Conservation (phyloP, 23 tunicate species). For the Trididemnum miniatum region DNA sequence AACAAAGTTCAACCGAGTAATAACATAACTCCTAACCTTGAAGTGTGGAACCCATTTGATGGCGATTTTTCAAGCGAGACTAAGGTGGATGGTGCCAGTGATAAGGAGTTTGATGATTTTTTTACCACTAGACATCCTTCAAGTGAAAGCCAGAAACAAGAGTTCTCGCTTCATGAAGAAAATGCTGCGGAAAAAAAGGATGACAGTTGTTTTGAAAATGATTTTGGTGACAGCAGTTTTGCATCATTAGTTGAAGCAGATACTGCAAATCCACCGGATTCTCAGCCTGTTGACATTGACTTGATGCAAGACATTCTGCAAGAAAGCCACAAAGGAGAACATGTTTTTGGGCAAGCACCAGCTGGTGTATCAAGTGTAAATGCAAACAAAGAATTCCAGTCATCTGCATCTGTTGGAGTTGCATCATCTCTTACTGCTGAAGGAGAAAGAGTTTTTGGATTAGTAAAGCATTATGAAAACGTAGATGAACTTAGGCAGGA, state of each 20-base stretch:
- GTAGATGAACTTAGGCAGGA: neutral
- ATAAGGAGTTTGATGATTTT: conserved; percentile 85
- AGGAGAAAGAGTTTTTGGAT: conserved; percentile 76
- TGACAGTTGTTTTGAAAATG: neutral
- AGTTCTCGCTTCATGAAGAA: neutral
- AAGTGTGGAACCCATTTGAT: conserved; percentile 90
- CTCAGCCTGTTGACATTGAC: conserved; percentile 9
- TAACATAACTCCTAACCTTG: conserved; percentile 81
- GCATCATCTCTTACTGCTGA: conserved; percentile 41
- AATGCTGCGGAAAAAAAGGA: neutral
- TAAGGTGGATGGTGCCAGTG: conserved; percentile 34
- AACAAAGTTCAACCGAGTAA: conserved; percentile 55
- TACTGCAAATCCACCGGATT: neutral
- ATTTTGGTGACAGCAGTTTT: neutral
- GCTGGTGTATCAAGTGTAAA: neutral
- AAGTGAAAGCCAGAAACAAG: neutral
- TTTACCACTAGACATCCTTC: conserved; percentile 65
- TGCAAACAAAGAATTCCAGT: neutral
- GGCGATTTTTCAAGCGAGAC: conserved; percentile 52
- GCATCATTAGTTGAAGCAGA: neutral
- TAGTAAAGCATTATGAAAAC: conserved; percentile 44
- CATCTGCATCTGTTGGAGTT: conserved; percentile 4
- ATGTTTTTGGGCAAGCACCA: neutral
- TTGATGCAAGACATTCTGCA: conserved; percentile 35
- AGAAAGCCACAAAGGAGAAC: neutral